Evolutionary conservation across 2,113 vertebrate genomes (phyloP).

Genomic region (Romanogobio albipinnatus): DNA sequence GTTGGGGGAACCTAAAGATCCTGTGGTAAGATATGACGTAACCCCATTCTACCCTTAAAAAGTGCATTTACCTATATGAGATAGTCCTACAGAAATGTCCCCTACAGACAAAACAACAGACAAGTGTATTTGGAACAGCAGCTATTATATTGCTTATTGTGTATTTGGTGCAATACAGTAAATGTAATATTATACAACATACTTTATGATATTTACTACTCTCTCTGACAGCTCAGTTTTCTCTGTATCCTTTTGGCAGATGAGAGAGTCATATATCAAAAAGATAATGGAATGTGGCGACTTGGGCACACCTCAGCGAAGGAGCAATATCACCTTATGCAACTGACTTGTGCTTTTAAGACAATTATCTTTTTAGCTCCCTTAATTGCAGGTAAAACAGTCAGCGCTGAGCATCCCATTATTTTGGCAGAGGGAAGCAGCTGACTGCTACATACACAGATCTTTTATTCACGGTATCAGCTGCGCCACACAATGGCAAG

Average conservation of each 20-base stretch:
- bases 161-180: constrained; percentile 14
- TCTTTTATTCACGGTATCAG: constrained; percentile 23
- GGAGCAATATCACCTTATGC: constrained; percentile 29
- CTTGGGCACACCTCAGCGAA: constrained; percentile 45
- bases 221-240: constrained; percentile 36
- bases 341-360: constrained; percentile 53
- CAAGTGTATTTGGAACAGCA: not conserved
- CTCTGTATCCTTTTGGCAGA: constrained; percentile 44
- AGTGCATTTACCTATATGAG: not conserved
- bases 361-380: constrained; percentile 59
- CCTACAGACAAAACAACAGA: not conserved
- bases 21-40: not conserved
- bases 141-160: not conserved
- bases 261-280: constrained; percentile 30
- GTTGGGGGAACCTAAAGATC: not conserved
- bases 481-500: constrained; percentile 24
- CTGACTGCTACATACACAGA: constrained; percentile 37
- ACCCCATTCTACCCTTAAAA: not conserved
- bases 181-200: constrained; percentile 10
- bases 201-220: constrained; percentile 31
- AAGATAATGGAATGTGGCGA: constrained; percentile 53
- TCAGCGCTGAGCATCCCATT: constrained; percentile 46
- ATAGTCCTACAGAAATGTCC: not conserved
- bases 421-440: constrained; percentile 49
- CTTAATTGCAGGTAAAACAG: constrained; percentile 62